Conservation (phyloP, 2,797 vertebrate genomes). For the Sciurus vulgaris region DNA sequence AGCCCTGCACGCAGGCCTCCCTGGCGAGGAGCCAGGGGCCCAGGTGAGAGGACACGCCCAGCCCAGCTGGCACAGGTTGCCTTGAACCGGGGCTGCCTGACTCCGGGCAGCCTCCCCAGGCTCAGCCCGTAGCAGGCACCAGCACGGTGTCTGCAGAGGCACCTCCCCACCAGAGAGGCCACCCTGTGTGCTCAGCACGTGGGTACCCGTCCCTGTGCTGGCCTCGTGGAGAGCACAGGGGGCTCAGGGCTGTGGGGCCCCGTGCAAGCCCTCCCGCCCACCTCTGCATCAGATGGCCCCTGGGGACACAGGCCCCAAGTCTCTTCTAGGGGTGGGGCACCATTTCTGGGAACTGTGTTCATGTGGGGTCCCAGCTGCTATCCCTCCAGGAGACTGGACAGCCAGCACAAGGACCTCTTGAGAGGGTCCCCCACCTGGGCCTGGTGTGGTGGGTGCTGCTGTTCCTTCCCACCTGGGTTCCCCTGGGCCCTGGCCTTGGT, state of each 20-base stretch:
- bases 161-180: neutral
- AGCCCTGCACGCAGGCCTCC: neutral
- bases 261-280: fast-evolving
- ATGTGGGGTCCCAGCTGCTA: neutral
- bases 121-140: too few species aligned
- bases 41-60: neutral
- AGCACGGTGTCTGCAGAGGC: neutral
- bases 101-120: fast-evolving
- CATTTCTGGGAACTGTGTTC: neutral
- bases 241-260: neutral
- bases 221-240: neutral
- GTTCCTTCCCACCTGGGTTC: fast-evolving
- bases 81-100: neutral
- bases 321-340: fast-evolving
- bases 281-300: neutral
- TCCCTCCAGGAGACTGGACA: neutral
- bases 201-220: neutral
- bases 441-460: fast-evolving
- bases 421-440: neutral
- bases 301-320: neutral
- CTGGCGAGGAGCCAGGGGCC: neutral
- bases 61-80: neutral
- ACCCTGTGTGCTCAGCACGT: fast-evolving
- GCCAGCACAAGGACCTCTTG: fast-evolving
- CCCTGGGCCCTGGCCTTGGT: neutral